Percentiles rank a stretch among this genome's conserved stretches.
phyloP scores from a whole-genome alignment of 2,888 invertebrate species.

The Holacanthella duospinosa region DNA sequence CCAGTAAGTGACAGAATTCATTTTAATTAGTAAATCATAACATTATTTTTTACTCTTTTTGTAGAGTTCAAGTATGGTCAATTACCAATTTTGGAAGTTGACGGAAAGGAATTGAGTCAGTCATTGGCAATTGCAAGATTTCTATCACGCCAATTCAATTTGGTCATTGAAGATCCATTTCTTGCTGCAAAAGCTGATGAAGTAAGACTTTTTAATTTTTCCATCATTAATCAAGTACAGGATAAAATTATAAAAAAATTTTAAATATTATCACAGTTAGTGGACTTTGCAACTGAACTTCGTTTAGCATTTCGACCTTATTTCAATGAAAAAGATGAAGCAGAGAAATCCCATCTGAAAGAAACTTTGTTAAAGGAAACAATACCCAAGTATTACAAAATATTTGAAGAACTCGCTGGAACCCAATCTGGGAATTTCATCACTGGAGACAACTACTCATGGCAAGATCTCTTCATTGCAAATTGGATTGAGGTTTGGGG shows the following conservation, averaged over 20 bases:
- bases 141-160: slow-evolving; percentile 47
- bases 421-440: not conserved
- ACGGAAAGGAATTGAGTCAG: slow-evolving; percentile 46
- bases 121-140: slow-evolving; percentile 51
- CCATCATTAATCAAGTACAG: not conserved
- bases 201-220: slow-evolving; percentile 35
- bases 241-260: no score
- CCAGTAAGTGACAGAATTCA: not conserved
- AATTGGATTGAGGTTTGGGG: slow-evolving; percentile 9
- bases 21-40: not conserved
- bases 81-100: slow-evolving; percentile 49
- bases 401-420: not conserved
- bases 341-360: slow-evolving; percentile 2
- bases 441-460: slow-evolving; percentile 5
- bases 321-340: slow-evolving; percentile 3
- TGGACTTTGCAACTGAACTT: not conserved
- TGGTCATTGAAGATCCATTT: slow-evolving; percentile 49
- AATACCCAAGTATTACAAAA: not conserved
- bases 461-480: slow-evolving; percentile 12
- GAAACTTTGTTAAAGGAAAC: not conserved
- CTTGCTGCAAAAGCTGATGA: slow-evolving; percentile 50
- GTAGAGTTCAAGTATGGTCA: slow-evolving; percentile 22
- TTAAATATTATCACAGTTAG: not conserved
- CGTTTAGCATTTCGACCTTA: slow-evolving; percentile 6
- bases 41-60: not conserved